Evolutionary conservation across 2,113 vertebrate species (phyloP).

Genomic region (Chaetorhynchus papuensis): DNA sequence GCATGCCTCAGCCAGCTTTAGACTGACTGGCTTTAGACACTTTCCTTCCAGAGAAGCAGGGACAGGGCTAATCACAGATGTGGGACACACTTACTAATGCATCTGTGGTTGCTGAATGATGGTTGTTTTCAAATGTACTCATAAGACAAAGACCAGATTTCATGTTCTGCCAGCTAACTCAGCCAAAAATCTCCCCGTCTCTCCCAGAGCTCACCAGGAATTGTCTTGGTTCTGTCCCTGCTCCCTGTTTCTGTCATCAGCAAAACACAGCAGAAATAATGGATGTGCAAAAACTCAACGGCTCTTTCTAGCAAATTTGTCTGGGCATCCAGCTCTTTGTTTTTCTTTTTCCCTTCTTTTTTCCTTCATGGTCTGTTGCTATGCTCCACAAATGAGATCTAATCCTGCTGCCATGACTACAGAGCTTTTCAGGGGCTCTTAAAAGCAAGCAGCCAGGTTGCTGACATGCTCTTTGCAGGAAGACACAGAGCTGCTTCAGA

Average conservation of each 20-base stretch:
- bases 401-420: constrained; percentile 59
- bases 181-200: neutral
- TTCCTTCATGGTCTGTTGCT: constrained; percentile 17
- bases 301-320: constrained; percentile 10
- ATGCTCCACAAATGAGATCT: constrained; percentile 49
- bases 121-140: neutral
- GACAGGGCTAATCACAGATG: neutral
- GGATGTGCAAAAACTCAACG: neutral
- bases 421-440: constrained; percentile 50
- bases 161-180: neutral
- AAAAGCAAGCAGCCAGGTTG: constrained; percentile 44
- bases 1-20: neutral
- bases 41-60: neutral
- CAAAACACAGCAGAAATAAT: constrained; percentile 17
- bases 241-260: neutral
- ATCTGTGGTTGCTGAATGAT: neutral
- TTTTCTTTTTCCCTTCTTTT: neutral
- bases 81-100: neutral
- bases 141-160: neutral
- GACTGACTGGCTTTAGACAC: neutral
- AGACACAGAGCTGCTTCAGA: constrained; percentile 14
- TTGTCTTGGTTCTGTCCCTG: neutral
- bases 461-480: constrained; percentile 3
- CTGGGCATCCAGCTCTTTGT: constrained; percentile 38
- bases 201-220: neutral